Evolutionary conservation across 2,113 vertebrate genomes (phyloP), one percentile per base, ranked within the genome.

Genomic region (Corythaixoides concolor): DNA sequence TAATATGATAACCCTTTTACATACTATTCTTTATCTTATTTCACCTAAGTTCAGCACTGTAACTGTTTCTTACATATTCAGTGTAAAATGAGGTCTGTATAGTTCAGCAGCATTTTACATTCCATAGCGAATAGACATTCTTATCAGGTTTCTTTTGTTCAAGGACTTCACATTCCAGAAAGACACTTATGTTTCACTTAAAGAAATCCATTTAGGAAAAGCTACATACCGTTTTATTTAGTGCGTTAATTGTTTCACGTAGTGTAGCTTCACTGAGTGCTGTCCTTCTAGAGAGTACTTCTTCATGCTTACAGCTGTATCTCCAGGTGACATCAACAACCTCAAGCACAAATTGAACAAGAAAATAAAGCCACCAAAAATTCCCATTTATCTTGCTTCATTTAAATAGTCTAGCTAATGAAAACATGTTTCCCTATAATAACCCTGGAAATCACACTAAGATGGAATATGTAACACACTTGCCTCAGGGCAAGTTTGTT

Each of bases 261-360:
- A 99, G 98, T 39, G 98, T 98, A 22, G 98, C 98, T 97, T 99
- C 99, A 66, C 98, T 98, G 72, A 99, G 97, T 17, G 96, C 94
- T 32, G 98, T 99, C 95, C 99, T 99, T 94, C 99, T 98, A 15
- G 98, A 95, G 53, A 99, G 97, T 20, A 99, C 98, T 64, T 99
- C 99, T 74, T 98, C 91, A 83, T 99, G 99, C 93, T 99, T 99
- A 97, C 98, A 99, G 92, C 99, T 99, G 90, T 99, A 99, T 93
- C 99, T 98, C 99, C 99, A 99, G 8, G 99, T 99, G 62, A 99
- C 99, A 96, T 99, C 99, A 77, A 99, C 99, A 91, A 99, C 98
- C 99, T 99, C 93, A 85, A 96, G 89, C 19, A 95, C 43, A 95
- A 94, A 50, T 58, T 49, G n/a, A 95, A 89, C 35, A 81, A 91